phyloP scores from a whole-genome alignment of 2,113 vertebrate species.

The Lepus timidus region DNA sequence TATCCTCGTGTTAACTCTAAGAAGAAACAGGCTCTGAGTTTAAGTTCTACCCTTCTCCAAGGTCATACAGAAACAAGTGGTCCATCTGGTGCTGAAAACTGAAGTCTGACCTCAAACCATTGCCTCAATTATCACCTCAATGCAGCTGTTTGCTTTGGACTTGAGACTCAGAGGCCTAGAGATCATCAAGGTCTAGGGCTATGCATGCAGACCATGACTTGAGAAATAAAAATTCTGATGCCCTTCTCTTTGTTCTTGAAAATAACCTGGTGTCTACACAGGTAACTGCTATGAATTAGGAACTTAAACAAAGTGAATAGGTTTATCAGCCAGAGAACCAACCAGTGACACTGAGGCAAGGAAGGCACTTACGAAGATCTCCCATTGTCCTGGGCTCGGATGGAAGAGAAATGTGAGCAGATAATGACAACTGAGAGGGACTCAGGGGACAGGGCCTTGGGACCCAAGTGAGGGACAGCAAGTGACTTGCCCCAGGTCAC shows the following conservation, averaged over 20 bases:
- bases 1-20: background rate
- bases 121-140: background rate
- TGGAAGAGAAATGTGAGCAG: background rate
- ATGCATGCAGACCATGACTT: background rate
- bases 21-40: background rate
- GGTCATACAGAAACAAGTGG: background rate
- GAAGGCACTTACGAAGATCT: background rate
- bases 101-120: background rate
- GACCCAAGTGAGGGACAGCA: accelerated
- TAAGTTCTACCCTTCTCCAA: background rate
- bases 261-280: background rate
- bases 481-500: background rate
- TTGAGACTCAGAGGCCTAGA: background rate
- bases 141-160: accelerated
- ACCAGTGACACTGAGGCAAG: background rate
- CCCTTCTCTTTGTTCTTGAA: background rate
- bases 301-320: background rate
- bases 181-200: no score
- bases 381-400: no score
- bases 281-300: background rate
- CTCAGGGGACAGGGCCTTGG: background rate
- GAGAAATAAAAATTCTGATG: background rate
- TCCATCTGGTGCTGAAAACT: background rate
- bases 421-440: background rate
- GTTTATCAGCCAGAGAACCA: background rate